phyloP scores from a whole-genome alignment of 2,113 vertebrate species.

The Plotosus lineatus region DNA sequence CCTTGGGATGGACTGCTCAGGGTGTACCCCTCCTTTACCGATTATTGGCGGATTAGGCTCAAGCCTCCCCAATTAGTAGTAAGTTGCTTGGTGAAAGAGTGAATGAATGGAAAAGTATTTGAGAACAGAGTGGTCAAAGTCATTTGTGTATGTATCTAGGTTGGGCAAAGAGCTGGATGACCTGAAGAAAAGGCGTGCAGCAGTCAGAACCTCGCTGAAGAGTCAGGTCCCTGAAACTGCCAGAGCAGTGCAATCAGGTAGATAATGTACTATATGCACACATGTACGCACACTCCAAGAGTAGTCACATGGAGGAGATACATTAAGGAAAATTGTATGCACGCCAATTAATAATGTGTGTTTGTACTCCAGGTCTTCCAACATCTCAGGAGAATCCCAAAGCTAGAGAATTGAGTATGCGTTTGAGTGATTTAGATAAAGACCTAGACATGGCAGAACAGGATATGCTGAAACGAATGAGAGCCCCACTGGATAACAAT shows the following conservation, averaged over 20 bases:
- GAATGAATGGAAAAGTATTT: neutral
- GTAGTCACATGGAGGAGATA: neutral
- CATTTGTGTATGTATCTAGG: slow-evolving; percentile 63
- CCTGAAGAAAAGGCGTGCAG: slow-evolving; percentile 80
- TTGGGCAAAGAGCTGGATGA: slow-evolving; percentile 78
- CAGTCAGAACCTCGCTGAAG: slow-evolving; percentile 70
- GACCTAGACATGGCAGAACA: slow-evolving; percentile 75
- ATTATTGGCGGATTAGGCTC: too few relatives aligned
- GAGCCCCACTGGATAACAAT: slow-evolving; percentile 73
- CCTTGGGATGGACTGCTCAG: too few relatives aligned
- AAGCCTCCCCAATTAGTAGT: too few relatives aligned
- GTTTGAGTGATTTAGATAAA: slow-evolving; percentile 73
- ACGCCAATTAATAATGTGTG: neutral
- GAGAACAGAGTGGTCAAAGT: neutral
- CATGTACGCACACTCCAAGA: neutral
- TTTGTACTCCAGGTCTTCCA: slow-evolving; percentile 56
- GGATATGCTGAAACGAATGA: slow-evolving; percentile 72
- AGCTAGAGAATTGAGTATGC: slow-evolving; percentile 64
- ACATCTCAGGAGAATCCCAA: slow-evolving; percentile 69
- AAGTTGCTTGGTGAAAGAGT: too few relatives aligned
- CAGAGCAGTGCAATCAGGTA: slow-evolving; percentile 69
- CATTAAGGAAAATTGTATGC: neutral
- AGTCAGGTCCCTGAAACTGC: slow-evolving; percentile 64
- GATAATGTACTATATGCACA: neutral
- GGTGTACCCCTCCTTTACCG: too few relatives aligned